Conservation (phyloP, 2,797 vertebrate genomes). For the Eurystomus glaucurus region DNA sequence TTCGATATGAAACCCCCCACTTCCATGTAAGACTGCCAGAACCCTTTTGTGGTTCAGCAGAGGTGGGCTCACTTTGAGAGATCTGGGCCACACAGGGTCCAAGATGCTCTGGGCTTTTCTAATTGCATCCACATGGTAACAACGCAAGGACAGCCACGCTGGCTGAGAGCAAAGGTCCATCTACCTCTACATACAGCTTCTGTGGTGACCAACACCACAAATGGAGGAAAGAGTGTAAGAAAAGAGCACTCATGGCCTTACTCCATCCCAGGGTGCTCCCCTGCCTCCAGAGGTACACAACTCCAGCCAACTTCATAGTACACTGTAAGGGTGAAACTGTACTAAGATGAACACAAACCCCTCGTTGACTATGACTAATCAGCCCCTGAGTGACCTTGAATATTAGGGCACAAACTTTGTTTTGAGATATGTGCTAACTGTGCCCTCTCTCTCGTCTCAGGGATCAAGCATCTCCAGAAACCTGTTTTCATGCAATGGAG, state of each 20-base stretch:
- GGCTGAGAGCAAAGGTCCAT: neutral
- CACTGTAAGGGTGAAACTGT: neutral
- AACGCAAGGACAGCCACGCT: neutral
- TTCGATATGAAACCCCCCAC: neutral
- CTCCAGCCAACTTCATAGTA: neutral
- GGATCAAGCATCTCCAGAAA: neutral
- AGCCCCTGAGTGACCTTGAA: neutral
- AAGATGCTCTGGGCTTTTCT: neutral
- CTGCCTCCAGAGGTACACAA: neutral
- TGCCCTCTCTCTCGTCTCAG: neutral
- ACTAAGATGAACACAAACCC: fast-evolving
- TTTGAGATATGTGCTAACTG: neutral
- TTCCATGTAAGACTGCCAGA: neutral
- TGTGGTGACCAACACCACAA: neutral
- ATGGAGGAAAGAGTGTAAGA: neutral
- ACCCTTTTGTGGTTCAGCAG: neutral
- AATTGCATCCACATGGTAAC: neutral
- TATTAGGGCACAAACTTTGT: neutral
- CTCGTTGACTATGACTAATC: neutral
- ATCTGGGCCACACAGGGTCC: neutral
- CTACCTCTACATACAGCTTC: neutral
- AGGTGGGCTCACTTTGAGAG: neutral
- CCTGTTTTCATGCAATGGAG: neutral
- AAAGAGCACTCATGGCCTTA: neutral
- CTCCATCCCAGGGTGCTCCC: neutral